Conservation (phyloP, 2,888 invertebrate genomes). For the Papilio elwesi region DNA sequence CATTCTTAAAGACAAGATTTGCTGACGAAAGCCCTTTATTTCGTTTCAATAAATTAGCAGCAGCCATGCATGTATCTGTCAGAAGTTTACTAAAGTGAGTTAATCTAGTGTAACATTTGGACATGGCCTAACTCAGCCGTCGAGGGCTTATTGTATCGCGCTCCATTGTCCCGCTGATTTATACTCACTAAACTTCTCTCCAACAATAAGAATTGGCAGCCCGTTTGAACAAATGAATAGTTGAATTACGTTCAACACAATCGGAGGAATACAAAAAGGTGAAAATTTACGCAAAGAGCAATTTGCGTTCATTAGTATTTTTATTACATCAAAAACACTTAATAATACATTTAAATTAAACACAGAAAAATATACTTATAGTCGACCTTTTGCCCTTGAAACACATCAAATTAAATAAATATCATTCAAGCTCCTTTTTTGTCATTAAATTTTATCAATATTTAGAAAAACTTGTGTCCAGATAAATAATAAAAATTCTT, state of each 20-base stretch:
- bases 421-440: no score
- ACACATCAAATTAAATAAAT: no score
- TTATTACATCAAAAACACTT: no score
- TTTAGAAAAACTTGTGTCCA: no score
- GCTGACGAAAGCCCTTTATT: neutral
- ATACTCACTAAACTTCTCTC: slow-evolving; percentile 59
- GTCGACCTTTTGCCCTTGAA: no score
- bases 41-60: slow-evolving; percentile 1
- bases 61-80: slow-evolving; percentile 1
- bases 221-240: slow-evolving; percentile 19
- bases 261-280: neutral
- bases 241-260: slow-evolving; percentile 3
- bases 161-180: slow-evolving; percentile 62
- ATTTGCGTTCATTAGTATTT: no score
- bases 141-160: slow-evolving; percentile 40
- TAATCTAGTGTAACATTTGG: slow-evolving; percentile 34
- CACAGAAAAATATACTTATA: no score
- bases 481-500: no score
- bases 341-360: no score
- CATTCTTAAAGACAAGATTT: neutral
- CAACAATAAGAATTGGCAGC: slow-evolving; percentile 58
- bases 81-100: slow-evolving; percentile 28
- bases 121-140: slow-evolving; percentile 41
- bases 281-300: neutral
- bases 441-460: no score